Conservation (phyloP, 2,888 invertebrate species). For the Ceriagrion tenellum region DNA sequence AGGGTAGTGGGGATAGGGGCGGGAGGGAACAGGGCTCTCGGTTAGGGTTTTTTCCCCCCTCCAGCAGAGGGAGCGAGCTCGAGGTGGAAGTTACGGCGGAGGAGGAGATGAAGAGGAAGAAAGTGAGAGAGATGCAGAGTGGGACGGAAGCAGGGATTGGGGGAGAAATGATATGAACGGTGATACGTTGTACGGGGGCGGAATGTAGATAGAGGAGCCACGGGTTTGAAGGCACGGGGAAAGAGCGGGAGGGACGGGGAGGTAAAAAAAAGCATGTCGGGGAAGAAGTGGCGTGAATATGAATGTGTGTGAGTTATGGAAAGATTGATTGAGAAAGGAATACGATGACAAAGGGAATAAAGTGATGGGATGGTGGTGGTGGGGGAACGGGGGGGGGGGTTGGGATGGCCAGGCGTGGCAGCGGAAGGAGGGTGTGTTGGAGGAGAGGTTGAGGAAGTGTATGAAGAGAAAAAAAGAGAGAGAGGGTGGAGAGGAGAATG, state of each 20-base stretch:
- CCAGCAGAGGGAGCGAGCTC: neutral
- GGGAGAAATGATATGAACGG: neutral
- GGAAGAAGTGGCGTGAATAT: constrained; percentile 52
- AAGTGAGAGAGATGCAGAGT: neutral
- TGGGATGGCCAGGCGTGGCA: neutral
- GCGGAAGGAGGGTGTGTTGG: neutral
- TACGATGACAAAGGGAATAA: constrained; percentile 49
- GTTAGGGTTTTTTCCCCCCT: neutral
- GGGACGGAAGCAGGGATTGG: neutral
- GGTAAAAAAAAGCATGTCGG: constrained; percentile 4
- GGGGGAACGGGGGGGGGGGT: neutral
- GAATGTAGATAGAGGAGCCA: neutral
- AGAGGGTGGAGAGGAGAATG: neutral
- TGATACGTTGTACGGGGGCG: neutral
- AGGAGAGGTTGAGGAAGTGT: neutral
- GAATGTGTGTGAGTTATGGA: constrained; percentile 41
- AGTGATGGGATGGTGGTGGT: neutral
- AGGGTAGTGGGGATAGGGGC: neutral
- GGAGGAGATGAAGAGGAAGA: neutral
- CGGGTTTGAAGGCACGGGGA: neutral
- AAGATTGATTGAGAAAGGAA: constrained; percentile 63
- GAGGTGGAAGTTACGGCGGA: neutral
- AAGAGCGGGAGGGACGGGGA: neutral
- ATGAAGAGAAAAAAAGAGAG: neutral
- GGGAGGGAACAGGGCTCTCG: neutral